Conservation (phyloP, 2,888 invertebrate species). For the Ormia ochracea region DNA sequence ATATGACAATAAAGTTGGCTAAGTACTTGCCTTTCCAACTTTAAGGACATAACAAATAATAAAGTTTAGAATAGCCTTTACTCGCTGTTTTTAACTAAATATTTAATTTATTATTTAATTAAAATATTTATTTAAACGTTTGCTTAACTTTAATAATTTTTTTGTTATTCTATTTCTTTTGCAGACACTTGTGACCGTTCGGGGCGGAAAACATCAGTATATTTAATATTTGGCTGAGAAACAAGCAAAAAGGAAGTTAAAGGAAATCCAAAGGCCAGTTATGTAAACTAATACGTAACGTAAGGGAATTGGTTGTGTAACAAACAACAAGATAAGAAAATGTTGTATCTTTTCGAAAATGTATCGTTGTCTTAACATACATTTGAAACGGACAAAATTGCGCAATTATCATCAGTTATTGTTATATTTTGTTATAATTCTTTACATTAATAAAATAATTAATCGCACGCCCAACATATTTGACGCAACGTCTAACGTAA, state of each 20-base stretch:
- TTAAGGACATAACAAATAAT: too few relatives aligned
- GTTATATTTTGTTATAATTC: slow-evolving; percentile 71
- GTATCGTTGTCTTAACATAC: slow-evolving; percentile 75
- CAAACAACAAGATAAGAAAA: slow-evolving; percentile 31
- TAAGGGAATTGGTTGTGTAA: background rate
- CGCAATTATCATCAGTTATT: slow-evolving; percentile 75
- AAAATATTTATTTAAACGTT: too few relatives aligned
- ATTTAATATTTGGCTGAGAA: background rate
- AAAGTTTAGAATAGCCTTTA: too few relatives aligned
- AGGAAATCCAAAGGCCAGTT: background rate
- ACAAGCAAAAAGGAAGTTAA: slow-evolving; percentile 7
- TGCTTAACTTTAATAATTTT: too few relatives aligned
- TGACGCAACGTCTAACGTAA: background rate
- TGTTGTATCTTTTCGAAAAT: slow-evolving; percentile 72
- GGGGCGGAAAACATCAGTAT: background rate
- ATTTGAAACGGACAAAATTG: slow-evolving; percentile 73
- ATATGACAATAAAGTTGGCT: too few relatives aligned
- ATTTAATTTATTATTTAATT: too few relatives aligned
- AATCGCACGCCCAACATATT: slow-evolving; percentile 53
- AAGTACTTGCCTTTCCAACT: too few relatives aligned
- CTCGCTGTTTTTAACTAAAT: too few relatives aligned
- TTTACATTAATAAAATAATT: slow-evolving; percentile 43
- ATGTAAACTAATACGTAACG: slow-evolving; percentile 22
- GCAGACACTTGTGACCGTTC: slow-evolving; percentile 40
- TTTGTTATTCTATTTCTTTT: slow-evolving; percentile 39